Base-by-base conservation (phyloP, 2,888 invertebrate genomes). In the Heliconius sara region DNA sequence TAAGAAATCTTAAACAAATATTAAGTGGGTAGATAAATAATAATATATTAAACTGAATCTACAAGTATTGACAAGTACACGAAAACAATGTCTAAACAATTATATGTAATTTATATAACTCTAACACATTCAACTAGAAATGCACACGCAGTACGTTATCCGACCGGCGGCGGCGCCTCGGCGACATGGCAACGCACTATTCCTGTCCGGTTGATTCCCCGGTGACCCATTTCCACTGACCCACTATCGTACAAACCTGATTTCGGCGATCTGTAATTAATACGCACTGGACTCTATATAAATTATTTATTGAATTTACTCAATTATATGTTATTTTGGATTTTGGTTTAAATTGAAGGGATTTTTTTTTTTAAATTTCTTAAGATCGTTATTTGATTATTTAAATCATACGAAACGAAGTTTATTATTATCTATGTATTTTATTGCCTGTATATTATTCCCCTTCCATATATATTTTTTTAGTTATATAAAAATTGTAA, bases 161-260 rank as follows among this genome's bases (percentile, higher is more conserved):
- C 34, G 22, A 12, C 4, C 4, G 63, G 10, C 22, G 22, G 57
- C 68, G 83, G 80, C 83, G 83, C 80, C 82, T 63, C 78, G 30
- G n/a, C 72, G 63, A 76, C 83, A 70, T 80, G 74, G 82, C 83
- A 80, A 83, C 82, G 80, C 71, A 80, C 78, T 82, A 83, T 82
- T 83, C 79, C 78, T 30, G 83, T 77, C 43, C 76, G 68, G 77
- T 78, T 77, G 78, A 83, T 78, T 80, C 82, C 74, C 76, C 78
- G 68, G 34, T 80, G 83, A 83, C 83, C 83, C 79, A 83, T 78
- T 83, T 83, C 68, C 52, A 76, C 60, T 80, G 83, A 83, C 83
- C 82, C 79, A 83, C 80, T 83, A 77, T 83, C 76, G 70, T 12
- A 77, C 72, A 65, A 78, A 79, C 75, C 77, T 78, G 39, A 78